Base-by-base conservation (phyloP, 2,113 vertebrate species). In the Asarcornis scutulata region DNA sequence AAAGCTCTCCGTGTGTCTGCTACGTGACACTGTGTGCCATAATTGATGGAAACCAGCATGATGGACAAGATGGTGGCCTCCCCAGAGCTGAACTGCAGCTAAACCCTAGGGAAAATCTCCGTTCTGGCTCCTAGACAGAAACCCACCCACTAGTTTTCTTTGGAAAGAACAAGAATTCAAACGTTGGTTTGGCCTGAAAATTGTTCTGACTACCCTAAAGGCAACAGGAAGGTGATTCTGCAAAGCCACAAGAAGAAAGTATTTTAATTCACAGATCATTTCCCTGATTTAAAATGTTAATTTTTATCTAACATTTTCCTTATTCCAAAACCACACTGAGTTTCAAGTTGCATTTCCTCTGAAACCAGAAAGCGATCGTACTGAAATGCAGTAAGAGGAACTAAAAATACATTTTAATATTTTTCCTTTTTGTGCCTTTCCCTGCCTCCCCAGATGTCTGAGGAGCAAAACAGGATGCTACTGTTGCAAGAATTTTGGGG, bases 271-370 rank as follows among this genome's bases (percentile, higher is more conserved):
- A 82, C 42, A 86, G 91, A 92, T 93, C 0, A 31, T 75, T 89
- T 91, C 46, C 34, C 64, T 83, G 82, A 83, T 90, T 93, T 93
- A 76, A 96, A 95, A 92, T 88, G 87, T 55, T 91, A 89, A 86
- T 88, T 96, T 94, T 91, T 71, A 86, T 81, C 82, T 93, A 88
- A 89, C 68, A 22, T 91, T 87, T 91, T 93, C 72, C 89, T 88
- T 77, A 74, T 32, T 93, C 63, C 59, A 80, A 91, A 95, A 53
- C 75, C 72, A 80, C 82, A 38, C 2, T 58, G 88, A 56, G 55
- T 89, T 96, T 91, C 89, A 91, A 91, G 78, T 94, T 95, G 93
- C 63, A 44, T 89, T 96, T 93, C 79, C 85, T 95, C 89, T 95
- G 76, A 93, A 94, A 94, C 36, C 89, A 95, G 82, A 80, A 89